Evolutionary conservation across 2,888 invertebrate genomes (phyloP), one percentile per base, ranked within the genome.

Genomic region (Ectemnius continuus): DNA sequence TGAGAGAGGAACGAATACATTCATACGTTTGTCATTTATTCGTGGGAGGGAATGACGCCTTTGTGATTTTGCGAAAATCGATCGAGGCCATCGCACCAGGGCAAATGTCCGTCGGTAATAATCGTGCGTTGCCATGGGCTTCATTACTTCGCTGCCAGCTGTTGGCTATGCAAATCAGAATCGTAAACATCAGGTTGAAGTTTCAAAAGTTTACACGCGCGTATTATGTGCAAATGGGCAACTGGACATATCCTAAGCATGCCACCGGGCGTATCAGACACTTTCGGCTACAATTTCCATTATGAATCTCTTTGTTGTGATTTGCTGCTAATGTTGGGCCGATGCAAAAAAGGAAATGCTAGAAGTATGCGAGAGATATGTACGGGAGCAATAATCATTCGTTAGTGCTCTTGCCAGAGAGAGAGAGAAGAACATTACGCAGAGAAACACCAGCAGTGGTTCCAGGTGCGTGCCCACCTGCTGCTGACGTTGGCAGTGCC

Each of bases 401-500:
- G 75, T 70, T 68, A 48, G 59, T 69, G 48, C 46, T 36, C 61
- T 62, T 63, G 71, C 71, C 73, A 75, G 72, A n/a, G n/a, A n/a
- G 67, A 74, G 77, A 79, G 76, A 77, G 82, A 11, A 8, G 36
- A 36, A 36, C 36, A 36, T 78, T 80, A 70, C 67, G 76, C 71
- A 71, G 76, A 74, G 67, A 64, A 67, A 61, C 62, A 58, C 48
- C 23, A 8, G 60, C 23, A 8, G 60, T 57, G 47, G 72, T 67
- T 80, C 86, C 88, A 88, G 87, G 87, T 88, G 88, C 84, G 83
- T 79, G 85, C 83, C 86, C 88, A 88, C 88, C 87, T 88, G 88
- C 88, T 86, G 86, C 81, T 81, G 74, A 65, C 66, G 64, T 60
- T 60, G 48, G 73, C 52, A 52, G 58, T 70, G 78, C 71, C 76